Base-by-base conservation (phyloP, 2,888 invertebrate genomes). In the Seira musarum region DNA sequence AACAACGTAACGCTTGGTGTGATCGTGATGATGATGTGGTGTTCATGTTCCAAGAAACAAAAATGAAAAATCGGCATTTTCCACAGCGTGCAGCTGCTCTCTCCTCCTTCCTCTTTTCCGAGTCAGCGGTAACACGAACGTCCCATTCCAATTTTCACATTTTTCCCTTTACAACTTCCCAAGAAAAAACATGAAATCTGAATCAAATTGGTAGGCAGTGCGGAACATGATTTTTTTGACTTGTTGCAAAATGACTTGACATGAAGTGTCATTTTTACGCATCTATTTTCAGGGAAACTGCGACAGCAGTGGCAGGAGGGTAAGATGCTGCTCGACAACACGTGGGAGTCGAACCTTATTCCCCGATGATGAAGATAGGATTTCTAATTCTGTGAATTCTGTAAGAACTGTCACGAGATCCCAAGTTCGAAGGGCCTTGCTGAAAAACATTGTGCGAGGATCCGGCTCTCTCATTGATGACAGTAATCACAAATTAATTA, bases 381-480 rank as follows among this genome's bases (percentile, higher is more conserved):
- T 60, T 30, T 68, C 61, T 5, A 19, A 61, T 10, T 46, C 46
- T n/a, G 80, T 66, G n/a, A 75, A 74, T 21, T 64, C 70, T 40
- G 65, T 80, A 1, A 78, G 72, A 40, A 64, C 72, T 25, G 64
- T 82, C 71, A 79, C 83, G 22, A 73, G 81, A 25, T 67, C 81
- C 10, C 75, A 83, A 53, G 71, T 85, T n/a, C 75, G 85, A 35
- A 73, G 77, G 61, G 84, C 83, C 35, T 80, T 87, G 15, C 70
- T 85, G 15, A 78, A 82, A 65, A 81, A 85, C 67, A 87, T 87
- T 65, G 73, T 85, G n/a, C 71, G 81, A 61, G 86, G 85, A 8
- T 74, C 81, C 5, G 77, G 80, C 21, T 82, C 80, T 19, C 30
- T 87, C 8, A 71, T 87, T 21, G 86, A 87, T 73, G 85, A 87